Percentiles rank a stretch among this genome's conserved stretches.
phyloP scores from a whole-genome alignment of 2,797 vertebrate genomes.

The Percopsis omiscomaycus region DNA sequence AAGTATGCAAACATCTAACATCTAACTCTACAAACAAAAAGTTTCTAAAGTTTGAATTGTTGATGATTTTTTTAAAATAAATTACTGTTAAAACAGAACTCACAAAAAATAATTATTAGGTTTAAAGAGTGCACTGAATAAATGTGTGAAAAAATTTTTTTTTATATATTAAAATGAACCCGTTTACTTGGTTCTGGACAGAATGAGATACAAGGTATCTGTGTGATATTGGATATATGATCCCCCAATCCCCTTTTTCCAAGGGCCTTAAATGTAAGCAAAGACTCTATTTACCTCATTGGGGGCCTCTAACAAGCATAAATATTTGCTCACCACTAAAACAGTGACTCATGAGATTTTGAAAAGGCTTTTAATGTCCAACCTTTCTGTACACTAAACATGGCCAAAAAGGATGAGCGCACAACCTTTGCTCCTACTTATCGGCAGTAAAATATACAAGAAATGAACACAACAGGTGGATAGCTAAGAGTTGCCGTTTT shows the following conservation, averaged over 20 bases:
- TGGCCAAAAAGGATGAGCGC: slow-evolving; percentile 69
- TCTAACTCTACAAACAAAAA: too few species aligned
- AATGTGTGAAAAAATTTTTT: neutral
- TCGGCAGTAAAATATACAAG: slow-evolving; percentile 67
- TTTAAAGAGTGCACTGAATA: neutral
- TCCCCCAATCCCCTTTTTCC: slow-evolving; percentile 58
- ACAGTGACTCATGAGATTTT: slow-evolving; percentile 81
- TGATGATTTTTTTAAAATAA: neutral
- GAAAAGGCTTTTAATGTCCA: slow-evolving; percentile 73
- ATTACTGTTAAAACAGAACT: neutral
- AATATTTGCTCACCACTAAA: slow-evolving; percentile 83
- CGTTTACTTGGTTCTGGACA: slow-evolving; percentile 45
- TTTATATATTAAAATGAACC: slow-evolving; percentile 10
- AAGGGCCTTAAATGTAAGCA: slow-evolving; percentile 78
- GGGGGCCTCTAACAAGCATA: slow-evolving; percentile 78
- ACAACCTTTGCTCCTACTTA: slow-evolving; percentile 60
- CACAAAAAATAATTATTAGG: neutral
- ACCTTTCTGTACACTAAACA: slow-evolving; percentile 72
- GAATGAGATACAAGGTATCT: slow-evolving; percentile 44
- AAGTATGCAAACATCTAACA: too few species aligned
- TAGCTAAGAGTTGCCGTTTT: slow-evolving; percentile 56
- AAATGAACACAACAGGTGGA: slow-evolving; percentile 64
- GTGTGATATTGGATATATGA: slow-evolving; percentile 48
- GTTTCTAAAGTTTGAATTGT: too few species aligned
- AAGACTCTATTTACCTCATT: slow-evolving; percentile 77